These are phyloP conservation scores for Myiotriccus ornatus DNA, from an alignment of 2,797 vertebrate species.

Conservation along the genomic window DNA sequence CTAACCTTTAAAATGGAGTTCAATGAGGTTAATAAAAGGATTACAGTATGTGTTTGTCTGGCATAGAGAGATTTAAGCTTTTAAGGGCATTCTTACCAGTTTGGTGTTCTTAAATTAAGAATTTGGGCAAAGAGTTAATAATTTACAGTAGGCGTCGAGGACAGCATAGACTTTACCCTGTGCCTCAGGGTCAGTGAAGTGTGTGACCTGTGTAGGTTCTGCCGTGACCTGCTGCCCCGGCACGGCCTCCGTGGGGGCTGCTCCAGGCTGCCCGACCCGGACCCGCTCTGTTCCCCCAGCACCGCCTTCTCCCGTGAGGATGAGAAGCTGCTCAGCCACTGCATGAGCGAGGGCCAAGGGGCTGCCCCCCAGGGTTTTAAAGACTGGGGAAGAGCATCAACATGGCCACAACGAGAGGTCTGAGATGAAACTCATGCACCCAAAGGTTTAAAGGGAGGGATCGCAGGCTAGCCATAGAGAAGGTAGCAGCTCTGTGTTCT, in stretches of 20 bases:
- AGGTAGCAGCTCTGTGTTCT: not conserved
- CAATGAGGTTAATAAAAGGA: not conserved
- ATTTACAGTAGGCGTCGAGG: not conserved
- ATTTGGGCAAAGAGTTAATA: not conserved
- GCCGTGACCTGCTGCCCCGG: not conserved
- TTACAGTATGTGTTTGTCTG: not conserved
- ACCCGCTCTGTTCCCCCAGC: not conserved
- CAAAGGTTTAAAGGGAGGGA: not conserved
- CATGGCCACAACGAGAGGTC: not conserved
- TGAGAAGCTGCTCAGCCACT: not conserved
- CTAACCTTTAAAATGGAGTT: not conserved
- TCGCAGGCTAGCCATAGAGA: not conserved
- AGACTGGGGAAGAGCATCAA: not conserved
- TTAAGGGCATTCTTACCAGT: not conserved
- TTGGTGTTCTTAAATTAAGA: not conserved
- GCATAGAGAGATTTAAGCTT: not conserved
- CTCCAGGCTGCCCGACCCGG: not conserved
- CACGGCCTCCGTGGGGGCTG: not conserved
- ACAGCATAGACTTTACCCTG: not conserved
- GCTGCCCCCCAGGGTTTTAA: not conserved
- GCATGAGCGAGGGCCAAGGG: rapidly evolving
- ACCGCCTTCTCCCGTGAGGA: rapidly evolving
- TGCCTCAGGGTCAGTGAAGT: not conserved
- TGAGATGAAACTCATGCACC: not conserved
- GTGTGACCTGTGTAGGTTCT: not conserved